Percentiles rank a stretch among this genome's conserved stretches.
Evolutionary conservation across 2,113 vertebrate species (phyloP).

Genomic region (Illadopsis cleaveri): DNA sequence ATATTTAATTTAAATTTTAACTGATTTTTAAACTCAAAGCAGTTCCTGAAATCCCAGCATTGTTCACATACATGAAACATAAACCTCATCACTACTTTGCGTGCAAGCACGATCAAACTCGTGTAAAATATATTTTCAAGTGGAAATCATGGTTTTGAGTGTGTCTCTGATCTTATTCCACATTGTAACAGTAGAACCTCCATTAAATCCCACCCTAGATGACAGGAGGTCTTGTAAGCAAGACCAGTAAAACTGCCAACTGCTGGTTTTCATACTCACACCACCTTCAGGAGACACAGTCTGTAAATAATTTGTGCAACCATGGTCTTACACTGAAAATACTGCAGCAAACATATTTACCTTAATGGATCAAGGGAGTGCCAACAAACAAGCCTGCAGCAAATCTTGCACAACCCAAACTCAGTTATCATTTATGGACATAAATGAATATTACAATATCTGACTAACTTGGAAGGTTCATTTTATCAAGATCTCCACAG

Average conservation of each 20-base stretch:
- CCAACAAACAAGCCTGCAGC: neutral
- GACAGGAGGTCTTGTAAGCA: neutral
- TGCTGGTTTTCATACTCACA: neutral
- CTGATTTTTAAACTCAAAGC: neutral
- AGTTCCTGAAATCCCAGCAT: neutral
- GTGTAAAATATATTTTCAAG: neutral
- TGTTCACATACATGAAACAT: neutral
- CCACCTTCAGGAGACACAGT: rapidly evolving
- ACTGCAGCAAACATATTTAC: neutral
- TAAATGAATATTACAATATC: neutral
- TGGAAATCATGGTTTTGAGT: neutral
- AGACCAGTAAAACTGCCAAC: neutral
- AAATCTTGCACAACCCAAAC: neutral
- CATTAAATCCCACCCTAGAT: neutral
- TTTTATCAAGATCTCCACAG: conserved; percentile 10
- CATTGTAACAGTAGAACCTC: neutral
- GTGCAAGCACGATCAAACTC: too few species aligned
- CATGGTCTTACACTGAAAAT: neutral
- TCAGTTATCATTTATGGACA: neutral
- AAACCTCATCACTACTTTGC: neutral
- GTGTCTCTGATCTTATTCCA: neutral
- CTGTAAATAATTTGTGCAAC: neutral
- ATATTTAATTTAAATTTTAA: neutral
- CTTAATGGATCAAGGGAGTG: neutral
- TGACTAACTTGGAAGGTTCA: neutral